Base-by-base conservation (phyloP, 2,113 vertebrate species). In the Rattus rattus region DNA sequence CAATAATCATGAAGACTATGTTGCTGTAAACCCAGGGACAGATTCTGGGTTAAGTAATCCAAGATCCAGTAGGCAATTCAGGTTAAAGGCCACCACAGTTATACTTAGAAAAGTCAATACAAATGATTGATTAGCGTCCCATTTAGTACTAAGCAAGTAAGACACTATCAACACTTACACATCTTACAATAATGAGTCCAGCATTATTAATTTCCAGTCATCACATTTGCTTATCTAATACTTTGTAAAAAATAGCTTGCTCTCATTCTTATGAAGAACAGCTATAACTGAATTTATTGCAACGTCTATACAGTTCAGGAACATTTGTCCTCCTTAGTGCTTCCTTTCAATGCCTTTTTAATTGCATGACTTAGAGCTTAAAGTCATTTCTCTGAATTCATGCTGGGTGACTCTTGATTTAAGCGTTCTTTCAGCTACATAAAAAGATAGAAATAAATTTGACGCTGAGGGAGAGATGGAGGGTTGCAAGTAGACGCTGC, bases 401-500 rank as follows among this genome's bases (percentile, higher is more conserved):
- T 19, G 56, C 79, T 69, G 75, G 92, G 54, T 95, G 88, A 92
- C 59, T 97, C 47, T 76, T 93, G 69, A 94, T 93, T 76, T 72
- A 65, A 97, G 59, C 43, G 76, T 80, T 91, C 65, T 94, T 88
- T 22, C 52, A 94, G 70, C 95, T 96, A 91, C 36, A 95, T 56
- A 49, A 88, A 93, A 94, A 63, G 79, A 93, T 0, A 94, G 94
- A 88, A 93, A 97, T 61, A 94, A 88, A 94, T 65, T 65, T 36
- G 73, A 11, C 2, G 22, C 39, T 85, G 30, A 67, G 72, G n/a
- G 52, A 96, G 84, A 91, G 16, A 59, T 3, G 0, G 59, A 77
- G 61, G 63, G 49, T 39, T 11, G 13, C 14, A 67, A 75, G 11
- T 7, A 91, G 85, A 72, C 4, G 8, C 36, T 84, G 70, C 33